Percentiles rank a stretch among this genome's conserved stretches.
These are phyloP conservation scores for Melanerpes aurifrons DNA, from an alignment of 2,113 vertebrate genomes.

Conservation along the genomic window DNA sequence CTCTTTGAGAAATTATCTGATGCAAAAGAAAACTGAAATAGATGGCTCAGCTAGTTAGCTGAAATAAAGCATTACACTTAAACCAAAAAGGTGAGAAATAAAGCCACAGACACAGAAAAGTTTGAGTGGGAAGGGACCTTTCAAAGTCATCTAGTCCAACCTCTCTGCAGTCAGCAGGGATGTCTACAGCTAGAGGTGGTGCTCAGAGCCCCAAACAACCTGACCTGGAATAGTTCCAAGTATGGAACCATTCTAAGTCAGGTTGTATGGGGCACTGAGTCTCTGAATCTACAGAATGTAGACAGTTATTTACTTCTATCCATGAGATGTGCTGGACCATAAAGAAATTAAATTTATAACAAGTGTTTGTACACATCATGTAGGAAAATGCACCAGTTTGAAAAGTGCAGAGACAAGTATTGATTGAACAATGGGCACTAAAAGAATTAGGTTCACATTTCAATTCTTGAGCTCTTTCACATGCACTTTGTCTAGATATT, in stretches of 20 bases:
- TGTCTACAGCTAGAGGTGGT: no score
- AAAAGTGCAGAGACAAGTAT: not conserved
- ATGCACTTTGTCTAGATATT: not conserved
- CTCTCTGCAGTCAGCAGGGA: no score
- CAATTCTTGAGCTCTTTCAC: not conserved
- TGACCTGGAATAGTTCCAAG: no score
- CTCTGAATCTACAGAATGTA: not conserved
- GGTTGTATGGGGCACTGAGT: not conserved
- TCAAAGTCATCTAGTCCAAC: no score
- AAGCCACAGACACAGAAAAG: no score
- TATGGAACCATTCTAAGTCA: no score
- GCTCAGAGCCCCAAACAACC: no score
- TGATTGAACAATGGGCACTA: not conserved
- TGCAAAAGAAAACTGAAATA: not conserved
- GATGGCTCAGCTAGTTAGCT: not conserved
- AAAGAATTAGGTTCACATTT: not conserved
- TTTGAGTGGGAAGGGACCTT: no score
- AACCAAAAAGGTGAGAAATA: not conserved
- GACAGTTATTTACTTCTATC: not conserved
- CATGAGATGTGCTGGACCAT: not conserved
- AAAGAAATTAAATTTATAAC: not conserved
- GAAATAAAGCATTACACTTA: not conserved
- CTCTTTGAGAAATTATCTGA: not conserved
- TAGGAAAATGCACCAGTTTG: not conserved
- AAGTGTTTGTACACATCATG: not conserved